Percentiles rank a stretch among this genome's conserved stretches.
Conservation (phyloP, 2,113 vertebrate genomes). For the Cricetomys ansorgei region DNA sequence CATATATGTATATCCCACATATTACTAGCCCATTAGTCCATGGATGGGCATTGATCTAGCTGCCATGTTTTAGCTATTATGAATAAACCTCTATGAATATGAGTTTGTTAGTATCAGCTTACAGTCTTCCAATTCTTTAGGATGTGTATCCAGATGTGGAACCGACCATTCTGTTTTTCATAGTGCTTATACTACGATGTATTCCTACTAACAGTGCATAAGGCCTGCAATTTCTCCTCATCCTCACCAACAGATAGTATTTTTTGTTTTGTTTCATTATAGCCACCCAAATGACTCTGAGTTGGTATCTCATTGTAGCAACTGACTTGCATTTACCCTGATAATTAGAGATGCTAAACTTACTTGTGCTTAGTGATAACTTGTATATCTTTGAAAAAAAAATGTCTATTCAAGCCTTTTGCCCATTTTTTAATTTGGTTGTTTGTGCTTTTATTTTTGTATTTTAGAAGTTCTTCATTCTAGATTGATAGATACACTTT, state of each 20-base stretch:
- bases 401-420: not conserved
- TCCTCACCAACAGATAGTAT: not conserved
- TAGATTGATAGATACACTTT: not conserved
- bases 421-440: not conserved
- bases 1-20: not conserved
- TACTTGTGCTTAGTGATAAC: not conserved
- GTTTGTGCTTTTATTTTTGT: not conserved
- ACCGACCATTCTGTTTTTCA: not conserved
- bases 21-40: not conserved
- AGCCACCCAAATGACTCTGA: not conserved
- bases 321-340: not conserved
- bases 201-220: not conserved
- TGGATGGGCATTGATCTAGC: not conserved
- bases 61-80: not conserved
- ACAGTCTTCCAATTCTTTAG: not conserved
- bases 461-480: not conserved
- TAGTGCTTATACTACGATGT: not conserved
- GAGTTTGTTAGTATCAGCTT: not conserved
- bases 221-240: not conserved
- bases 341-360: not conserved
- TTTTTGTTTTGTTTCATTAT: not conserved
- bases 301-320: not conserved
- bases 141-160: not conserved
- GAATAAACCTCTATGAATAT: not conserved
- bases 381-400: not conserved